These are phyloP conservation scores for Parnassius smintheus DNA, from an alignment of 2,888 invertebrate genomes.

Conservation along the genomic window DNA sequence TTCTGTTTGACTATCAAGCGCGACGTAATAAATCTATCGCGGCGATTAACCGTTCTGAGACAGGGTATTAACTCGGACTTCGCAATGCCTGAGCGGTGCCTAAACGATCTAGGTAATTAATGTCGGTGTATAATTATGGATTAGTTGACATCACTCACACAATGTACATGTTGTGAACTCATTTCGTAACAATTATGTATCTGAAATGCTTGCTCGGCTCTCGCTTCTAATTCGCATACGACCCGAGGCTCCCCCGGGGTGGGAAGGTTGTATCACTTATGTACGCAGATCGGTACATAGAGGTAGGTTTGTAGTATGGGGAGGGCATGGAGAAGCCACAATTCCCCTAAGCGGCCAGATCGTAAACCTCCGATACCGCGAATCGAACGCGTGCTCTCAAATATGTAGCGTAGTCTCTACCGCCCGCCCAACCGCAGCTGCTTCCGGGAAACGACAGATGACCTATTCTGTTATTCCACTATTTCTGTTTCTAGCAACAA, in stretches of 20 bases:
- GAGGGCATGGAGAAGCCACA: conserved; percentile 71
- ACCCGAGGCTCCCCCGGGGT: conserved; percentile 50
- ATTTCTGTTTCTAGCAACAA: not conserved
- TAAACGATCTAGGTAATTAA: conserved; percentile 27
- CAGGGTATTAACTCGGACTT: conserved; percentile 15
- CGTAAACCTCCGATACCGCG: conserved; percentile 77
- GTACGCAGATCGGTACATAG: conserved; percentile 56
- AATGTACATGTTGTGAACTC: not conserved
- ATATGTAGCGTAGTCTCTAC: conserved; percentile 60
- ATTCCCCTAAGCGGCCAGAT: conserved; percentile 76
- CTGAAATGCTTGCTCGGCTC: conserved; percentile 46
- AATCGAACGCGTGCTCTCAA: conserved; percentile 70
- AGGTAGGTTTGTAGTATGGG: conserved; percentile 48
- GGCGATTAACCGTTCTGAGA: conserved; percentile 26
- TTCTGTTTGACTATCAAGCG: conserved; percentile 21
- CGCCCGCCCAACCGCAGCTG: conserved; percentile 36
- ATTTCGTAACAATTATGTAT: conserved; percentile 23
- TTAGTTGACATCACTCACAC: conserved; percentile 18
- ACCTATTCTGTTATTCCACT: not conserved
- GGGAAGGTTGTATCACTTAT: conserved; percentile 58
- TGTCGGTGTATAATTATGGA: conserved; percentile 27
- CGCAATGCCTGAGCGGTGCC: conserved; percentile 24
- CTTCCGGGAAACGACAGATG: conserved; percentile 28
- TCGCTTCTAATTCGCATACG: conserved; percentile 72
- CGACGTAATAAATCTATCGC: conserved; percentile 29